Evolutionary conservation across 2,888 invertebrate genomes (phyloP).

Genomic region (Dicyrtoma fusca): DNA sequence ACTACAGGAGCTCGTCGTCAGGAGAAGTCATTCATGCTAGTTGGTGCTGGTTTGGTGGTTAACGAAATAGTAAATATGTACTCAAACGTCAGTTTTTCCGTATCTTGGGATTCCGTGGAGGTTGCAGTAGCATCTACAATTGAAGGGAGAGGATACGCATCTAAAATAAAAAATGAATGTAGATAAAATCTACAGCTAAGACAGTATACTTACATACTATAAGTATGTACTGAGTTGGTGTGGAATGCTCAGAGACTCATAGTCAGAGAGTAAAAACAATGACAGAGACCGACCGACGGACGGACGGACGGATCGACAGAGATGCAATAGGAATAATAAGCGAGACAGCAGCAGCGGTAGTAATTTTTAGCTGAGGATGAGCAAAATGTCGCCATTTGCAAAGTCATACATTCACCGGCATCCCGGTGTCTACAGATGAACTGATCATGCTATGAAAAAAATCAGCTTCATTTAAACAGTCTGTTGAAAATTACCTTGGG

Average conservation of each 20-base stretch:
- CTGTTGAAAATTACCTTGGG: slow-evolving; percentile 23
- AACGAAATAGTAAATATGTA: no score
- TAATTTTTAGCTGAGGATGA: slow-evolving; percentile 17
- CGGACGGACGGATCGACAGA: no score
- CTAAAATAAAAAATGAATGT: not conserved
- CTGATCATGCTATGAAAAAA: slow-evolving; percentile 9
- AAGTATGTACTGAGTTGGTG: not conserved
- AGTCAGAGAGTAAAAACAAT: not conserved
- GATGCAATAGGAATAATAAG: not conserved
- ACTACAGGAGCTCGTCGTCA: no score
- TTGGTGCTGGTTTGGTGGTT: no score
- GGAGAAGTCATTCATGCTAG: no score
- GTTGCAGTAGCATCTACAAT: no score
- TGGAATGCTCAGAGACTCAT: not conserved
- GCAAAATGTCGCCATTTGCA: slow-evolving; percentile 23
- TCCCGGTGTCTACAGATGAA: no score
- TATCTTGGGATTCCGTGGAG: no score
- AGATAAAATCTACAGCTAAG: not conserved
- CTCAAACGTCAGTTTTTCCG: no score
- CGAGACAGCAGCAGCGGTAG: not conserved
- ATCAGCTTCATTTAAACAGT: slow-evolving; percentile 25
- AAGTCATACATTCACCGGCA: slow-evolving; percentile 18
- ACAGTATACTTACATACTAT: not conserved
- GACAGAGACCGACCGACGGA: not conserved
- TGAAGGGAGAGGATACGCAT: not conserved